These are phyloP conservation scores for Oryzaephilus surinamensis DNA, from an alignment of 1,140 invertebrate species.

Conservation along the genomic window DNA sequence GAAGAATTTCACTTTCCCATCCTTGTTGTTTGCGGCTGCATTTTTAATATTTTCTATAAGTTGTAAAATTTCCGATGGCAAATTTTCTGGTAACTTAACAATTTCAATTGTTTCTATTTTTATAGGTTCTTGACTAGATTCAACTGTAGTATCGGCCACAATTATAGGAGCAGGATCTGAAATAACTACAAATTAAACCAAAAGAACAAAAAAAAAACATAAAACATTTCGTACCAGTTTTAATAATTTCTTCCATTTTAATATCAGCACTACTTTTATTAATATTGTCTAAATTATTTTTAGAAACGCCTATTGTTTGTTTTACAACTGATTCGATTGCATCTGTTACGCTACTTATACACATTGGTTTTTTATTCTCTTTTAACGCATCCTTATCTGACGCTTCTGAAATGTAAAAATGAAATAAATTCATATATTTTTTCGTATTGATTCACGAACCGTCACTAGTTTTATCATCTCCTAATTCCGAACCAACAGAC, in stretches of 20 bases:
- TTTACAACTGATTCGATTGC: slow-evolving; percentile 49
- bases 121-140: slow-evolving; percentile 9
- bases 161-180: slow-evolving; percentile 4
- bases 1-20: slow-evolving; percentile 51
- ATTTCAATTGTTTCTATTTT: slow-evolving; percentile 22
- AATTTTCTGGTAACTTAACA: slow-evolving; percentile 45
- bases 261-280: too few relatives aligned
- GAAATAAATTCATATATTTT: background rate
- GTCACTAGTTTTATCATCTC: slow-evolving; percentile 6
- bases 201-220: background rate
- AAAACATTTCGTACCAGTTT: slow-evolving; percentile 3
- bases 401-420: too few relatives aligned
- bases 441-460: background rate
- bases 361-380: slow-evolving; percentile 35
- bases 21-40: slow-evolving; percentile 40
- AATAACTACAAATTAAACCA: slow-evolving; percentile 3
- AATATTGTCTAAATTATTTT: too few relatives aligned
- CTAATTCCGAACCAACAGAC: slow-evolving; percentile 19
- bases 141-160: too few relatives aligned
- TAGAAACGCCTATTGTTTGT: too few relatives aligned
- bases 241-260: slow-evolving; percentile 7
- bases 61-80: slow-evolving; percentile 45
- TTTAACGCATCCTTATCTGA: slow-evolving; percentile 25
- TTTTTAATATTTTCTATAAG: slow-evolving; percentile 48
- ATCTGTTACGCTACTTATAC: slow-evolving; percentile 34